Conservation (phyloP, 2,797 vertebrate species). For the Phataginus tricuspis region DNA sequence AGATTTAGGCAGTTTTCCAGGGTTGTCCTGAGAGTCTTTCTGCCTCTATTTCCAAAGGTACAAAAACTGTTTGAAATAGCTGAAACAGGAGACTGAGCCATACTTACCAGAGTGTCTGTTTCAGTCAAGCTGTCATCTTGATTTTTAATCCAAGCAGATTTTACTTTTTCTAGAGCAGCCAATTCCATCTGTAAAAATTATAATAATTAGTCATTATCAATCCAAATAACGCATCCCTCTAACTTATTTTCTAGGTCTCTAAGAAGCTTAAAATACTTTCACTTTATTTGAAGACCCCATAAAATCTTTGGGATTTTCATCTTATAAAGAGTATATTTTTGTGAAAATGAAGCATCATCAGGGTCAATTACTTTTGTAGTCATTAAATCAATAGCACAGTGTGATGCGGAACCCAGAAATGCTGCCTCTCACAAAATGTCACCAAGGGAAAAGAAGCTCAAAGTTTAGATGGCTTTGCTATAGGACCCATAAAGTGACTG, state of each 20-base stretch:
- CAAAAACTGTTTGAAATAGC: background rate
- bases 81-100: background rate
- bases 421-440: background rate
- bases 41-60: background rate
- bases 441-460: background rate
- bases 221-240: background rate
- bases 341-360: slow-evolving; percentile 31
- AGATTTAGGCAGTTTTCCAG: background rate
- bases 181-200: slow-evolving; percentile 90
- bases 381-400: background rate
- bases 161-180: slow-evolving; percentile 90
- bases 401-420: background rate
- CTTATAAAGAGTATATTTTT: background rate
- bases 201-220: slow-evolving; percentile 8
- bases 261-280: slow-evolving; percentile 22
- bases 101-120: slow-evolving; percentile 88
- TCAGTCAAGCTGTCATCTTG: slow-evolving; percentile 90
- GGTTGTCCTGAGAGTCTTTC: background rate
- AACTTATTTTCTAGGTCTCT: background rate
- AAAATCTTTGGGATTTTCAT: slow-evolving; percentile 1
- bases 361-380: background rate
- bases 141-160: slow-evolving; percentile 90
- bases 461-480: background rate
- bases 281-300: background rate
- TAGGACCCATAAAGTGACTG: background rate